Evolutionary conservation across 2,888 invertebrate species (phyloP).

Genomic region (Camponotus fellah): DNA sequence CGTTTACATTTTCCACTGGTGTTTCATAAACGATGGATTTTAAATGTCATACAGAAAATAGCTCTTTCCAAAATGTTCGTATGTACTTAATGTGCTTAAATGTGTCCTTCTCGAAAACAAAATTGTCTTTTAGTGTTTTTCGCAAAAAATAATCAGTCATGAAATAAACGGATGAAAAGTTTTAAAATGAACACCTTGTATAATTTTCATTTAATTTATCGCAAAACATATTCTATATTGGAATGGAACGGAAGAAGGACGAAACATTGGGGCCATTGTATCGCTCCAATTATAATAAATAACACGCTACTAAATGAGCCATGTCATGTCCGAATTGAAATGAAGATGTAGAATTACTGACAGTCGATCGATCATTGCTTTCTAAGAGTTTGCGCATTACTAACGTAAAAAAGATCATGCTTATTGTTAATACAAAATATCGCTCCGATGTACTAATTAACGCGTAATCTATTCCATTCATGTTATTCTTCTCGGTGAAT

Average conservation of each 20-base stretch:
- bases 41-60: no score
- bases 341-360: conserved; percentile 14
- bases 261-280: not conserved
- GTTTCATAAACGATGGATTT: no score
- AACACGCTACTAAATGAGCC: not conserved
- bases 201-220: not conserved
- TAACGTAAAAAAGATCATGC: conserved; percentile 8
- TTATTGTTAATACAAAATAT: not conserved
- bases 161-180: no score
- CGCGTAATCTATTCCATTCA: not conserved
- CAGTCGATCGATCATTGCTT: conserved; percentile 34
- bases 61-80: no score
- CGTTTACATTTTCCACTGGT: no score
- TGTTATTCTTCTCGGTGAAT: not conserved
- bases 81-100: no score
- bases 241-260: not conserved
- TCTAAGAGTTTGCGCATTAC: conserved; percentile 16
- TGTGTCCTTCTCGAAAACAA: no score
- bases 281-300: conserved; percentile 24
- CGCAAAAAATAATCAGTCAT: no score
- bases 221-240: not conserved
- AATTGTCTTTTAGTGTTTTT: no score
- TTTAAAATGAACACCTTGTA: no score
- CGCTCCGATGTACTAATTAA: conserved; percentile 18
- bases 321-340: not conserved